These are phyloP conservation scores for Rhineura floridana DNA, from an alignment of 2,113 vertebrate species.

Conservation along the genomic window DNA sequence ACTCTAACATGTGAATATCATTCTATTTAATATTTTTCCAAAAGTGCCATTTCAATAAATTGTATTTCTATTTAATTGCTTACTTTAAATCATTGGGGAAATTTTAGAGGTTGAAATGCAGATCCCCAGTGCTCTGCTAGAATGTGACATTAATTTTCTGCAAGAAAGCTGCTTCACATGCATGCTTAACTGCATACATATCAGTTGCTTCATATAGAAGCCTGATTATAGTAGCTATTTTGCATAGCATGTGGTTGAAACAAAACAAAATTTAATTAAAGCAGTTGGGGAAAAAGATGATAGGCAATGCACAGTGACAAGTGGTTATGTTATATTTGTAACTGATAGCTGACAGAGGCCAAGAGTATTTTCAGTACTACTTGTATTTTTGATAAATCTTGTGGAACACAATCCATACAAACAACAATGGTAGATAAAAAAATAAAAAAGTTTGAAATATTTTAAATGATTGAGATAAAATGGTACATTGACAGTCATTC, in stretches of 20 bases:
- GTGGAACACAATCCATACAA: neutral
- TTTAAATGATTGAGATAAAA: slow-evolving; percentile 4
- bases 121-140: slow-evolving; percentile 74
- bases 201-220: slow-evolving; percentile 63
- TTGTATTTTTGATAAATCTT: neutral
- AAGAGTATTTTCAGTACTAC: neutral
- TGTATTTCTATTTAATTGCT: slow-evolving; percentile 82
- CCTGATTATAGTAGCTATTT: slow-evolving; percentile 66
- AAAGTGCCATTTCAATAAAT: slow-evolving; percentile 80
- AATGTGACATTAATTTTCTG: slow-evolving; percentile 79
- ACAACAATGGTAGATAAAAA: neutral
- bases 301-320: slow-evolving; percentile 30
- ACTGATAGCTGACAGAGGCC: slow-evolving; percentile 22
- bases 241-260: slow-evolving; percentile 65
- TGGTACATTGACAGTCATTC: neutral
- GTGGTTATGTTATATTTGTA: slow-evolving; percentile 38
- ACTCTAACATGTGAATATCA: slow-evolving; percentile 79
- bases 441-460: neutral
- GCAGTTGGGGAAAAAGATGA: slow-evolving; percentile 58
- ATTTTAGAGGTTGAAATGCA: slow-evolving; percentile 79
- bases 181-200: slow-evolving; percentile 69
- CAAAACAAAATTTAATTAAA: slow-evolving; percentile 67
- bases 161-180: slow-evolving; percentile 68
- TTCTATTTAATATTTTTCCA: slow-evolving; percentile 80
- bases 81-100: slow-evolving; percentile 82